These are phyloP conservation scores for Oenanthe melanoleuca DNA, from an alignment of 2,113 vertebrate genomes.

Conservation along the genomic window DNA sequence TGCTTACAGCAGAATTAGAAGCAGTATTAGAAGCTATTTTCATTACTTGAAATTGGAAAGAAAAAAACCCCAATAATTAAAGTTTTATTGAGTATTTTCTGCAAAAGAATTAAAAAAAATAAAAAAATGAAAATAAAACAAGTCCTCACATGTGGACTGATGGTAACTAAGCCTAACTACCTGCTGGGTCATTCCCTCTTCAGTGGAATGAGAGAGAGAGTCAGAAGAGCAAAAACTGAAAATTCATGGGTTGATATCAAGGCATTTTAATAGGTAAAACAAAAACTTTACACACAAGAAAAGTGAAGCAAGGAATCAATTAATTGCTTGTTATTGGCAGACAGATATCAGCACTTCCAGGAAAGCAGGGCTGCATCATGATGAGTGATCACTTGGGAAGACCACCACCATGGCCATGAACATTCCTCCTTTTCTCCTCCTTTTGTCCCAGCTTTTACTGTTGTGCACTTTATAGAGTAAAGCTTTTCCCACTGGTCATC, in stretches of 20 bases:
- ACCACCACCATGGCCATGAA: background rate
- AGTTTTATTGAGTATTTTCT: background rate
- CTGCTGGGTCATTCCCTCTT: background rate
- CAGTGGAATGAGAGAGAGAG: background rate
- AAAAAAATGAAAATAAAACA: background rate
- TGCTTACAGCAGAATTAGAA: background rate
- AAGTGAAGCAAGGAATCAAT: background rate
- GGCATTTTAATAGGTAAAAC: background rate
- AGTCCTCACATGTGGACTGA: rapidly evolving
- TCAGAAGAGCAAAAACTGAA: background rate
- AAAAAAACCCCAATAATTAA: background rate
- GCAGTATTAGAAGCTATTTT: background rate
- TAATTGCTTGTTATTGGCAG: background rate
- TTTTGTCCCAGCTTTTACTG: background rate
- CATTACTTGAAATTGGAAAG: background rate
- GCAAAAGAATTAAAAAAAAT: background rate
- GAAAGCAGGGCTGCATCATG: background rate
- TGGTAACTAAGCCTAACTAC: background rate
- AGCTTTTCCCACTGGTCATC: background rate
- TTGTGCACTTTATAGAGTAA: background rate
- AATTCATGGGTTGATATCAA: background rate
- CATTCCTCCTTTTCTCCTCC: background rate
- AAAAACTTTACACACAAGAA: background rate
- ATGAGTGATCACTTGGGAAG: background rate
- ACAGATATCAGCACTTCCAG: background rate